Evolutionary conservation across 2,797 vertebrate species (phyloP).

Genomic region (Gastrophryne carolinensis): DNA sequence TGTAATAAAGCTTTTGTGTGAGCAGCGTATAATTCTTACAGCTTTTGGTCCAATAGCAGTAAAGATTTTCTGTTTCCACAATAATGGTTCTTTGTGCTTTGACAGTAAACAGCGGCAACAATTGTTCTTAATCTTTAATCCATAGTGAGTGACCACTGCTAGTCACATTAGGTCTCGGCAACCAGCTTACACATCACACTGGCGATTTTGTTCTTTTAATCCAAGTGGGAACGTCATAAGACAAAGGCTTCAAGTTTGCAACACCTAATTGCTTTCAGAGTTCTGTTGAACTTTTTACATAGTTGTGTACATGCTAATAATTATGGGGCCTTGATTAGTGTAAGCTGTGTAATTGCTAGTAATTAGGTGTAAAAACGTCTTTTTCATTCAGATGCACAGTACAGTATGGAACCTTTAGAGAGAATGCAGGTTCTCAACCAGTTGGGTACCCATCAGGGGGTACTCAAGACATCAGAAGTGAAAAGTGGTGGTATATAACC

Average conservation of each 20-base stretch:
- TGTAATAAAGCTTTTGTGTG: constrained; percentile 69
- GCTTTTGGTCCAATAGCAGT: constrained; percentile 66
- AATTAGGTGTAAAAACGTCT: no score
- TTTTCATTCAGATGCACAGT: no score
- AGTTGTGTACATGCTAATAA: neutral
- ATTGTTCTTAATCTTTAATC: constrained; percentile 83
- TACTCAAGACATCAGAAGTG: no score
- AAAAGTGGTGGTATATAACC: no score
- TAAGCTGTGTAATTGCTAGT: no score
- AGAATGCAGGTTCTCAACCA: no score
- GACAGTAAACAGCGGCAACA: constrained; percentile 68
- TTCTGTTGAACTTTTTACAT: constrained; percentile 11
- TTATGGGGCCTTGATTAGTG: neutral
- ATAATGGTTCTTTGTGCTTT: constrained; percentile 83
- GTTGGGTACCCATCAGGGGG: no score
- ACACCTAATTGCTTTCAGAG: constrained; percentile 8
- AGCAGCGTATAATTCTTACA: constrained; percentile 68
- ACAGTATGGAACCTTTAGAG: no score
- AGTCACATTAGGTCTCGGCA: constrained; percentile 62
- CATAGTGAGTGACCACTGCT: constrained; percentile 75
- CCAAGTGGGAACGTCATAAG: constrained; percentile 42
- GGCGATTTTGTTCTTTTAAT: constrained; percentile 61
- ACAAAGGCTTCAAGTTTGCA: constrained; percentile 31
- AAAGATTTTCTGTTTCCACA: constrained; percentile 75
- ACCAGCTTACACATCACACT: constrained; percentile 83